phyloP scores from a whole-genome alignment of 2,113 vertebrate species.

The Salvelinus alpinus region DNA sequence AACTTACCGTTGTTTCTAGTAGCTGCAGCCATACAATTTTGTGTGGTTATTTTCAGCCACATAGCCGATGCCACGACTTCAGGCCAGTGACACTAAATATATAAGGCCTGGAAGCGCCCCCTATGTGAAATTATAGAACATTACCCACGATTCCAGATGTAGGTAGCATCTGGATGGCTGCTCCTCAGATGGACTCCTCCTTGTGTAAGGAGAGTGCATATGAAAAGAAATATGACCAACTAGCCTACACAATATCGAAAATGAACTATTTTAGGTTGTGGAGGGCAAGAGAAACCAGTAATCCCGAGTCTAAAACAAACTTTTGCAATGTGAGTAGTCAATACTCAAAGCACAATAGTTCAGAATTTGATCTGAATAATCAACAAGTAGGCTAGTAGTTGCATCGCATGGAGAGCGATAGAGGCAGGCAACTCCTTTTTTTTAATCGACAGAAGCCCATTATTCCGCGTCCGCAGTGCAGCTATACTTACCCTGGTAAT shows the following conservation, averaged over 20 bases:
- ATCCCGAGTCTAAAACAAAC: not conserved
- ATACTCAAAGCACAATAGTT: not conserved
- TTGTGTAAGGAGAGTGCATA: slow-evolving; percentile 18
- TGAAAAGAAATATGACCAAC: not conserved
- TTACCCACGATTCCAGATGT: slow-evolving; percentile 61
- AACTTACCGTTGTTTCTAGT: too few species aligned
- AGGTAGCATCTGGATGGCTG: slow-evolving; percentile 67
- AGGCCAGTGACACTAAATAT: slow-evolving; percentile 18
- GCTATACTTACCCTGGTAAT: slow-evolving; percentile 68
- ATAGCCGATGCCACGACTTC: slow-evolving; percentile 48
- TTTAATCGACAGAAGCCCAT: not conserved
- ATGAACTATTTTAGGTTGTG: not conserved
- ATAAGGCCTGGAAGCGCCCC: slow-evolving; percentile 44
- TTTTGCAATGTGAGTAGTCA: not conserved
- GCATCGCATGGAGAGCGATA: not conserved
- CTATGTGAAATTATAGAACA: slow-evolving; percentile 29
- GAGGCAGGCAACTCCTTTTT: not conserved
- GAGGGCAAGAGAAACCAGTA: not conserved
- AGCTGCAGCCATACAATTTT: not conserved
- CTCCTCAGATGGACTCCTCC: slow-evolving; percentile 41
- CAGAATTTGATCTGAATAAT: not conserved
- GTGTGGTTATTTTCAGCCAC: slow-evolving; percentile 9
- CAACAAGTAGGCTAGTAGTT: not conserved
- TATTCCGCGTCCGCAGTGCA: slow-evolving; percentile 1
- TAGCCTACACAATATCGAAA: not conserved